Evolutionary conservation across 2,888 invertebrate species (phyloP), one percentile per base, ranked within the genome.

Genomic region (Hipparchia sbordonii): DNA sequence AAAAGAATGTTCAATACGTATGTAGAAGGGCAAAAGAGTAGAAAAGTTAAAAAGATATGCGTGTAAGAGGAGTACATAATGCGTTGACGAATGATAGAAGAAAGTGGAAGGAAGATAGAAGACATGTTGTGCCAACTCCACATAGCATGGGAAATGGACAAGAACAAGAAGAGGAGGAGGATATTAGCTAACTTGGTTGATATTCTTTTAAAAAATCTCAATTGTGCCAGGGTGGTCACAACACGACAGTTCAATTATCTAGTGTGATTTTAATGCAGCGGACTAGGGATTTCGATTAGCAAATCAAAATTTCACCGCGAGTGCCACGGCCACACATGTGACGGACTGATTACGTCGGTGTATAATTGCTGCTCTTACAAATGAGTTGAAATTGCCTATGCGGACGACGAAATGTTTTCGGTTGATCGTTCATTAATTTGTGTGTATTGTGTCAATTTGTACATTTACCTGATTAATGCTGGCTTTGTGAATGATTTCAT

Each of bases 281-380:
- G 13, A 13, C 9, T 10, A 67, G 39, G 13, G 60, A 63, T 70
- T 54, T 56, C 62, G 70, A 70, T 63, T 70, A 63, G 56, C 54
- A 56, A 70, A 63, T 63, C 54, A 70, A 46, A 70, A 70, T 63
- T 8, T 39, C 63, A 70, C 79, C 79, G 79, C 81, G 78, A 78
- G 79, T 76, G 76, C 73, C 80, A 79, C 78, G 81, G 85, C 85
- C 85, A 81, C 86, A 82, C 86, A 82, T 81, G 78, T 78, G 77
- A 82, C 79, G 77, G 80, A 82, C 90, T 91, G 91, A 93, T 93
- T 92, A 91, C 87, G 85, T 82, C 73, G 82, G 81, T 86, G 88
- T 89, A 91, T 92, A 92, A 92, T 92, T 91, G 88, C 87, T 81
- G 85, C 89, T 86, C 89, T 88, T 89, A 89, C 90, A 92, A 91